These are phyloP conservation scores for Heterocephalus glaber DNA, from an alignment of 2,113 vertebrate species.

Conservation along the genomic window DNA sequence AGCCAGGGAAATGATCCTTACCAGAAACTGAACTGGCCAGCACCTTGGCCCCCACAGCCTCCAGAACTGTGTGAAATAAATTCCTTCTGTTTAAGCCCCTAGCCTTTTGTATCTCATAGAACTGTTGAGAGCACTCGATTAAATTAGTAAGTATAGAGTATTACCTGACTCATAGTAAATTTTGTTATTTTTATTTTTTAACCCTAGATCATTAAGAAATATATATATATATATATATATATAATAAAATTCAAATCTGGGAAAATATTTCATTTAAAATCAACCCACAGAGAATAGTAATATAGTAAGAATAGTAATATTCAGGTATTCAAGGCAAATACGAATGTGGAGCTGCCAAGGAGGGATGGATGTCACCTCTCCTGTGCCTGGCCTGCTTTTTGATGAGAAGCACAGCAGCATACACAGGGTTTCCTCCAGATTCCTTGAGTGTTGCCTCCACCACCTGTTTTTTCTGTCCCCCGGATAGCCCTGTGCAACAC, in stretches of 20 bases:
- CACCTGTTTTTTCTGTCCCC: background rate
- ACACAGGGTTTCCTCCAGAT: background rate
- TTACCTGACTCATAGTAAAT: background rate
- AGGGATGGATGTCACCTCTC: accelerated
- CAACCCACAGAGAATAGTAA: background rate
- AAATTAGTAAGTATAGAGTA: background rate
- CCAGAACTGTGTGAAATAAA: background rate
- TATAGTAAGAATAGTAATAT: background rate
- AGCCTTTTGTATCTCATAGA: background rate
- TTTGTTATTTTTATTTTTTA: background rate
- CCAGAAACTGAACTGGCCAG: background rate
- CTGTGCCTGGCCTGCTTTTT: background rate
- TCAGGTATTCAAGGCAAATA: background rate
- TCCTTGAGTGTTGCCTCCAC: background rate
- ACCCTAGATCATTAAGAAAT: background rate
- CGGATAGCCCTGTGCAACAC: accelerated
- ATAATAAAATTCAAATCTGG: background rate
- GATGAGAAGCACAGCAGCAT: background rate
- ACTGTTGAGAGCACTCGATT: background rate
- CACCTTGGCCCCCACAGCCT: background rate
- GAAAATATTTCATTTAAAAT: slow-evolving; percentile 41
- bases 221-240: background rate
- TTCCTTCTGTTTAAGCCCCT: background rate
- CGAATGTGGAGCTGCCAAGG: background rate
- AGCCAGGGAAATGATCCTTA: background rate